Base-by-base conservation (phyloP, 2,797 vertebrate species). In the Falco berigora region DNA sequence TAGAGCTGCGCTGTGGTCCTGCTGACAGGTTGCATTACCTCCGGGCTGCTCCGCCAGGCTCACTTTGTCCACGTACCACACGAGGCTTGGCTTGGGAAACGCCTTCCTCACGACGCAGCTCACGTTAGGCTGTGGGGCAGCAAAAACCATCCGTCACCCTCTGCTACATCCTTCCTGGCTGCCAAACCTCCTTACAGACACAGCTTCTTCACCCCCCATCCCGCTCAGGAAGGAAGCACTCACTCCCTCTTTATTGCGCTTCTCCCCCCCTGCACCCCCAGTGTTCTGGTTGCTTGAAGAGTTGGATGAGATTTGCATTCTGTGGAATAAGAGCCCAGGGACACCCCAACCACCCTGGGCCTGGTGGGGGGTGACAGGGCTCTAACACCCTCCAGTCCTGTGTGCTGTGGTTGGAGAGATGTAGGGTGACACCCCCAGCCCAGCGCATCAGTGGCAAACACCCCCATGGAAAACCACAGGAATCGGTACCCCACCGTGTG, bases 81-180 rank as follows among this genome's bases (percentile, higher is more conserved):
- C 38, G 5, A 97, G 88, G 10, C 75, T 96, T 50, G 98, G 96
- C 86, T 94, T 97, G 67, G 98, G 98, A 91, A 98, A 98, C 1
- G 75, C 97, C 66, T 96, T 98, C 88, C 71, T 97, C 90, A 98
- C 21, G 0, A 89, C 28, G 56, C 97, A 98, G 92, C 68, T 98
- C 93, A 98, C 53, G 1, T 53, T 96, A 19, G 34, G 86, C 98
- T 98, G 34, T 16, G 16, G 68, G 40, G 38, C 74, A 94, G 56
- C 40, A 73, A 84, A 73, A 85, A 28, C 1, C 30, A 67, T 6
- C 38, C 3, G 5, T 90, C 58, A 78, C 16, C 36, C 34, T 62
- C 47, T 2, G 10, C 5, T 3, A 4, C 36, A 89, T 55, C 52
- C 38, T 42, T 62, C 24, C 30, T 3, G 1, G 47, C 32, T 77